These are phyloP conservation scores for Caerostris darwini DNA, from an alignment of 1,140 invertebrate species.

Conservation along the genomic window DNA sequence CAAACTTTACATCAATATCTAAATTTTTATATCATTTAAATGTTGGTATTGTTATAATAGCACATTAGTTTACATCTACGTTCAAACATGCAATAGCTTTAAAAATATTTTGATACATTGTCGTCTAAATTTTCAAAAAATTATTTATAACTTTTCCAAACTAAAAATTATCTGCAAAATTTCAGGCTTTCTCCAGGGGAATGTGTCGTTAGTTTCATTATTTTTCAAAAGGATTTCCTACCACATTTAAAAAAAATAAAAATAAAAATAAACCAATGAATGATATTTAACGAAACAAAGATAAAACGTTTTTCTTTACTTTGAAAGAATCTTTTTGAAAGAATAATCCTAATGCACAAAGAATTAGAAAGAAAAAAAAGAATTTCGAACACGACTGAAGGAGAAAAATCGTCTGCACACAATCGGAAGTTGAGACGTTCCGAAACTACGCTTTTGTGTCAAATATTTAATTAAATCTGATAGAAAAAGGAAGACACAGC, in stretches of 20 bases:
- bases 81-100: too few species aligned
- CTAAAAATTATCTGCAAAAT: background rate
- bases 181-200: background rate
- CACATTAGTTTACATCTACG: too few species aligned
- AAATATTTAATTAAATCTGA: constrained; percentile 39
- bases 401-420: constrained; percentile 32
- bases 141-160: background rate
- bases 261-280: background rate
- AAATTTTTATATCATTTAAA: too few species aligned
- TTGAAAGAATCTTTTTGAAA: background rate
- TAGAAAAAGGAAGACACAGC: background rate
- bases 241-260: background rate
- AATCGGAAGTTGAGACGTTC: constrained; percentile 33
- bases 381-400: background rate
- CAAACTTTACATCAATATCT: too few species aligned
- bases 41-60: too few species aligned
- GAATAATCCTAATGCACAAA: constrained; percentile 16
- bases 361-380: background rate
- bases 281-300: constrained; percentile 8
- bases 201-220: constrained; percentile 1
- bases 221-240: background rate
- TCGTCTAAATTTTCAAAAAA: background rate
- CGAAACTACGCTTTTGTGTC: constrained; percentile 34
- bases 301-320: constrained; percentile 11
- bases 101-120: too few species aligned